Evolutionary conservation across 2,113 vertebrate genomes (phyloP).

Genomic region (Philantomba maxwellii): DNA sequence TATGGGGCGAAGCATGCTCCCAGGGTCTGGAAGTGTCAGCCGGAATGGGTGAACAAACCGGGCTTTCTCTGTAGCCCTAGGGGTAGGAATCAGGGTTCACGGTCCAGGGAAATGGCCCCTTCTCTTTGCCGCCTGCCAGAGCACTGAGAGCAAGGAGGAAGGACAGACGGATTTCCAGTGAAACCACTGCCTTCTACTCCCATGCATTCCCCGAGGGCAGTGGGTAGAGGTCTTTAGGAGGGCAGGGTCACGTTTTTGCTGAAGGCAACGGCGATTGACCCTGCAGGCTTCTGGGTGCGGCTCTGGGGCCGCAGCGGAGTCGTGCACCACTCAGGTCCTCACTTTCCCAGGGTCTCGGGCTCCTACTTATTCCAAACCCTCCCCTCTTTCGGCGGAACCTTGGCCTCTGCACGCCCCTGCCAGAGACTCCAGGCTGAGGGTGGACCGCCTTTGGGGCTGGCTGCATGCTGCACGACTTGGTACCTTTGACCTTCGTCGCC

Average conservation of each 20-base stretch:
- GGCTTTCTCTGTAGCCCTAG: background rate
- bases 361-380: fast-evolving
- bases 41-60: background rate
- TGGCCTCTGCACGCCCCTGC: background rate
- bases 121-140: background rate
- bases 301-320: no score
- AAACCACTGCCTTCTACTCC: background rate
- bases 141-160: background rate
- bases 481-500: background rate
- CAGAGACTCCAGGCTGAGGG: background rate
- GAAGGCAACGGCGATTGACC: background rate
- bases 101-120: background rate
- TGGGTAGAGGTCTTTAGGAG: background rate
- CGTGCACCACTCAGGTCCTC: background rate
- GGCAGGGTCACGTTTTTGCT: slow-evolving; percentile 10
- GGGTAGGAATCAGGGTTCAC: background rate
- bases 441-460: fast-evolving
- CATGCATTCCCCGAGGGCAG: background rate
- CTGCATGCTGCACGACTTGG: background rate
- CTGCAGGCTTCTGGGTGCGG: background rate
- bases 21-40: background rate
- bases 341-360: fast-evolving
- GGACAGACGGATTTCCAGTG: background rate
- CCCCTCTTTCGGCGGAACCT: background rate
- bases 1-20: background rate